Evolutionary conservation across 2,888 invertebrate species (phyloP), one percentile per base, ranked within the genome.

Genomic region (Beris chalybata): DNA sequence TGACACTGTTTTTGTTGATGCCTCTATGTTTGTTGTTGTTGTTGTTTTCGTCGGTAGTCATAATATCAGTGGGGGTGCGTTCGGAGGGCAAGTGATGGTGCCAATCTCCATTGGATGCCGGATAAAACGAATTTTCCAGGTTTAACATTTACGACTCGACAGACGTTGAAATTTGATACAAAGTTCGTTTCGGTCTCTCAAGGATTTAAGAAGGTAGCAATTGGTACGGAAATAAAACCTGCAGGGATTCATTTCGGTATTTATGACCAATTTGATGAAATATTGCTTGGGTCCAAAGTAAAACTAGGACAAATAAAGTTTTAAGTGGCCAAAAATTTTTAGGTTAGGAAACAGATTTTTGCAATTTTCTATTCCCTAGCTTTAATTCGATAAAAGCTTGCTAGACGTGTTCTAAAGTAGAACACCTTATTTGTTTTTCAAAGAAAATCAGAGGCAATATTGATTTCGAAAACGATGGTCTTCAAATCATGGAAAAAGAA

Each of bases 111-210:
- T 29, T 52, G 52, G 29, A 56, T 43, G 43, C 15, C 44, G 43
- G 38, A 56, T 56, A 9, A 38, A 43, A 56, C 38, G 56, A 38
- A 43, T 43, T 56, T 22, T 56, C 7, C 56, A 56, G 56, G 56
- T 56, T 56, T 56, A 56, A 43, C 56, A 56, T 56, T 56, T 56
- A 56, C 56, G 56, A 56, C 56, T 38, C 43, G 56, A 56, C 56
- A 56, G 56, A 56, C 56, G 56, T 56, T 11, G 43, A 43, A 56
- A n/a, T 56, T 56, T 43, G 56, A 56, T 56, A 56, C 12, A 56
- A 56, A 56, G 56, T 56, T 43, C 44, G 43, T 56, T 56, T 43
- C 44, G n/a, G 13, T 22, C 44, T 56, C n/a, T 56, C 56, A 38
- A 38, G 56, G 56, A 56, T 56, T 56, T 56, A 13, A 13, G 15